Conservation (phyloP, 1,140 invertebrate species). For the Drosophila bocqueti region DNA sequence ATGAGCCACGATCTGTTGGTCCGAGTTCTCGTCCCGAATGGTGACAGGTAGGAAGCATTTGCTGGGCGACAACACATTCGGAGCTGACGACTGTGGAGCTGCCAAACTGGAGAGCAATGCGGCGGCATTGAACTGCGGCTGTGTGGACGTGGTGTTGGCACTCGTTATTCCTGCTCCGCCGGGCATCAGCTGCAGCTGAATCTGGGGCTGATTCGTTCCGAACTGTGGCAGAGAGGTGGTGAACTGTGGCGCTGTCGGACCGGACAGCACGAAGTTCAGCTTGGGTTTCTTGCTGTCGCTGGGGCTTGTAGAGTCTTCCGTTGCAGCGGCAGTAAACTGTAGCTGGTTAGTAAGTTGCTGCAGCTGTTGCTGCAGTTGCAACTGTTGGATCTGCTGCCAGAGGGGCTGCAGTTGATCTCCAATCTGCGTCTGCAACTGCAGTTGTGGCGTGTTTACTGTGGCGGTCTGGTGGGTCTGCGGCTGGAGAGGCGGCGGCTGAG, state of each 20-base stretch:
- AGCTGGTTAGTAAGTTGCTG: slow-evolving; percentile 68
- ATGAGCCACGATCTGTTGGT: slow-evolving; percentile 84
- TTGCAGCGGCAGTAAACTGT: slow-evolving; percentile 32
- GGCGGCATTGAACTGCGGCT: slow-evolving; percentile 64
- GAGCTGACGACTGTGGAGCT: slow-evolving; percentile 24
- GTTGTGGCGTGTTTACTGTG: slow-evolving; percentile 22
- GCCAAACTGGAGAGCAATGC: slow-evolving; percentile 61
- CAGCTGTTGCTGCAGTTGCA: slow-evolving; percentile 63
- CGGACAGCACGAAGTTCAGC: slow-evolving; percentile 80
- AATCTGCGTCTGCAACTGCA: slow-evolving; percentile 65
- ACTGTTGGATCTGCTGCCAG: slow-evolving; percentile 66
- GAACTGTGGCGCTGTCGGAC: slow-evolving; percentile 47
- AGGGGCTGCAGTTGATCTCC: slow-evolving; percentile 52
- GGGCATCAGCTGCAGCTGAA: slow-evolving; percentile 81
- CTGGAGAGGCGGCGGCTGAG: slow-evolving; percentile 39
- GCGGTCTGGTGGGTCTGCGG: slow-evolving; percentile 18
- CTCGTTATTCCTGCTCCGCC: slow-evolving; percentile 30
- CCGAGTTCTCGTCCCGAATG: slow-evolving; percentile 81
- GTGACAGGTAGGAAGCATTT: slow-evolving; percentile 84
- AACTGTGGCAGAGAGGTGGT: slow-evolving; percentile 21
- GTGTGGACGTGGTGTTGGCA: not conserved
- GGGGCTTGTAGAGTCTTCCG: slow-evolving; percentile 38
- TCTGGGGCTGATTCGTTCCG: slow-evolving; percentile 64
- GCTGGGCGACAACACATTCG: slow-evolving; percentile 74
- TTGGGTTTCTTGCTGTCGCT: slow-evolving; percentile 85